Evolutionary conservation across 2,797 vertebrate genomes (phyloP), one percentile per base, ranked within the genome.

Genomic region (Semaprochilodus insignis): DNA sequence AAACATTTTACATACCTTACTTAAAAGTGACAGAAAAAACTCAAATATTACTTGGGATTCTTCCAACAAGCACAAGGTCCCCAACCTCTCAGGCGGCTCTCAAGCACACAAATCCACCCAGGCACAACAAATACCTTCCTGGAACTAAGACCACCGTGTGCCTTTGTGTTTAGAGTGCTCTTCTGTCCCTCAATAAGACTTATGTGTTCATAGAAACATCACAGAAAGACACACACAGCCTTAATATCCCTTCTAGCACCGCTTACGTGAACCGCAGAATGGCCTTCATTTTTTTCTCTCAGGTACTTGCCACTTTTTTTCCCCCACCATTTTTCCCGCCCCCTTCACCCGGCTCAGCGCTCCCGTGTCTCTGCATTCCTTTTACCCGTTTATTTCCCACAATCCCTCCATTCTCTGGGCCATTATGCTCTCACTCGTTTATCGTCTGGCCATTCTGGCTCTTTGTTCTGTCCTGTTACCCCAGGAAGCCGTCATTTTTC

Each of bases 401-500:
- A 23, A 73, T 93, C 92, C 88, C 86, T 76, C 82, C 91, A 87
- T 90, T 93, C 90, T 88, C 86, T 84, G 88, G 90, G 89, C 90
- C 92, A 92, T 94, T 94, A 93, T 79, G 87, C 87, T 88, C 86
- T 85, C 82, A 86, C 86, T 90, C 85, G 72, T 91, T 92, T 91
- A 90, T 89, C 83, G 89, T 80, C 59, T 57, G 76, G 25, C 57
- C 70, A 72, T 74, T 83, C 83, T 78, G 23, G 19, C 80, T 74
- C 81, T 62, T 55, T 66, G 82, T 87, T 91, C 78, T 85, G 86
- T 93, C 87, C 88, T 86, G 88, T 90, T 90, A 88, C 86, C 84
- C 87, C 84, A 81, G 88, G 91, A 92, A 91, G 91, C 92, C 90
- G 88, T 92, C 91, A 91, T 92, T 91, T 90, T 90, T 92, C 89